These are phyloP conservation scores for Heterodera filipjevi DNA, from an alignment of 2,888 invertebrate species.

Conservation along the genomic window DNA sequence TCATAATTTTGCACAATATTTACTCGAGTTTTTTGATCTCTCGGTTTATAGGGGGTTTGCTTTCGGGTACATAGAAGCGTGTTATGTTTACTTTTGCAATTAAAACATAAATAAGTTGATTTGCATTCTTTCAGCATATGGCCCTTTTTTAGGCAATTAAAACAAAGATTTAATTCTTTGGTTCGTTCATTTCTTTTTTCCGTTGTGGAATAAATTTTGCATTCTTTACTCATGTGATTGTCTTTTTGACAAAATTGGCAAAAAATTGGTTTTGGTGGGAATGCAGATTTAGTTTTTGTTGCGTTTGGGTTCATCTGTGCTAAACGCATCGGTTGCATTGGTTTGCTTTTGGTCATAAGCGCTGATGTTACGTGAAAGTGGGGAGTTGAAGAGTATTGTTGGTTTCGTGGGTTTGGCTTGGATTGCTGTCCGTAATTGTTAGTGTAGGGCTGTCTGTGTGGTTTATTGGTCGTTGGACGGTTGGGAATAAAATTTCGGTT, in stretches of 20 bases:
- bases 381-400: no score
- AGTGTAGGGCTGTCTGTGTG: background rate
- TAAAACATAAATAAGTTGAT: background rate
- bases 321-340: background rate
- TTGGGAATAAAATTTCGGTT: background rate
- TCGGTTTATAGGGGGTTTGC: no score
- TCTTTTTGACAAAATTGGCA: background rate
- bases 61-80: background rate
- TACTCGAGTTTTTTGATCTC: no score
- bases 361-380: background rate
- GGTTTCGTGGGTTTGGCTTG: no score
- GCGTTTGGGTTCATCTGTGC: background rate
- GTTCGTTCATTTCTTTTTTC: background rate
- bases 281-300: background rate
- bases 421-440: background rate
- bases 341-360: background rate
- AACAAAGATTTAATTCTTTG: background rate
- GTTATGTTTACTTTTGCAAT: background rate
- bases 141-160: background rate
- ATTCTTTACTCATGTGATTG: background rate
- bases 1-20: no score
- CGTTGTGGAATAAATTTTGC: background rate
- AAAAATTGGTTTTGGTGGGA: background rate
- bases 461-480: background rate
- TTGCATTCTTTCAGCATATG: background rate